These are phyloP conservation scores for Barypeithes pellucidus DNA, from an alignment of 2,888 invertebrate genomes.

Conservation along the genomic window DNA sequence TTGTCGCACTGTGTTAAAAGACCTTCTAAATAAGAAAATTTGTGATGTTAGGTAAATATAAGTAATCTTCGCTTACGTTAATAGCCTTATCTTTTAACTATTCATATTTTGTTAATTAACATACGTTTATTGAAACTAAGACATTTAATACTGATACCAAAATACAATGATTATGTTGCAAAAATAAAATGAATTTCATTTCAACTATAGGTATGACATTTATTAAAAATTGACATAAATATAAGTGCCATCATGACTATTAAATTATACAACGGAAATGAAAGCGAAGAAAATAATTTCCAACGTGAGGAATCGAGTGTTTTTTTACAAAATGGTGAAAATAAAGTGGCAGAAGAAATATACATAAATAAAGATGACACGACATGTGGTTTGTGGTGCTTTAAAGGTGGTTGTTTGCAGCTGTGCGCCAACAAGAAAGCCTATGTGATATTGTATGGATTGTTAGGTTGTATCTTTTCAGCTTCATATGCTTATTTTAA, in stretches of 20 bases:
- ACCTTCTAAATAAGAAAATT: constrained; percentile 2
- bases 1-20: constrained; percentile 1
- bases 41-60: constrained; percentile 21
- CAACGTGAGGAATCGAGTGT: constrained; percentile 32
- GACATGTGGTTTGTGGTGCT: constrained; percentile 77
- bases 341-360: constrained; percentile 58
- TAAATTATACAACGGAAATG: constrained; percentile 14
- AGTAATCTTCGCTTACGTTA: constrained; percentile 24
- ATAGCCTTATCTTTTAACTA: constrained; percentile 15
- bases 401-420: constrained; percentile 70
- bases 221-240: background rate
- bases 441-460: constrained; percentile 72
- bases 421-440: constrained; percentile 74
- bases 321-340: constrained; percentile 39
- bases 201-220: background rate
- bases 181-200: background rate
- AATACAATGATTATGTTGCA: constrained; percentile 4
- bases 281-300: constrained; percentile 11
- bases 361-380: constrained; percentile 73
- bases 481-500: constrained; percentile 82
- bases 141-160: constrained; percentile 8
- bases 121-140: background rate
- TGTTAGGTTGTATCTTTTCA: constrained; percentile 79
- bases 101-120: constrained; percentile 16
- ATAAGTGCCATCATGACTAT: constrained; percentile 5